phyloP scores from a whole-genome alignment of 2,113 vertebrate species.

The Hepsetus odoe region DNA sequence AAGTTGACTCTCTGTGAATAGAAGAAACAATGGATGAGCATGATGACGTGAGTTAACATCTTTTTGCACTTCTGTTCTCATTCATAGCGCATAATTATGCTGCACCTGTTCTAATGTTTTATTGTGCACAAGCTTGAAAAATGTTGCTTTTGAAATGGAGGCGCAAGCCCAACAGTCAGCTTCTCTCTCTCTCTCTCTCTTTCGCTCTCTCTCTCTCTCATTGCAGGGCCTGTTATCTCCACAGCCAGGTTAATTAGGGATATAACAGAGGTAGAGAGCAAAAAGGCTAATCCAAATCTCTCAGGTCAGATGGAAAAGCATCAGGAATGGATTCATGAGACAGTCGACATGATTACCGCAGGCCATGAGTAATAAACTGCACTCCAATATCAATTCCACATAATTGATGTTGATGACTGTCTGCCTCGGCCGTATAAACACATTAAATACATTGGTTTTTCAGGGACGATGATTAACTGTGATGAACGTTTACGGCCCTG shows the following conservation, averaged over 20 bases:
- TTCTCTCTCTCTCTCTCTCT: slow-evolving; percentile 6
- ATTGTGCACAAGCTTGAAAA: not conserved
- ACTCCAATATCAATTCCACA: slow-evolving; percentile 15
- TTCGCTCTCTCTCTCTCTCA: not conserved
- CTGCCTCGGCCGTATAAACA: not conserved
- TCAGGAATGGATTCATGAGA: not conserved
- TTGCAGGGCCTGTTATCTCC: not conserved
- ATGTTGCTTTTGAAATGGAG: not conserved
- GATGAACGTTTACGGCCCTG: slow-evolving; percentile 9
- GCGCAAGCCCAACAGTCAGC: not conserved
- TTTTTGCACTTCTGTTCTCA: not conserved
- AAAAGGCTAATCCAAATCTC: not conserved
- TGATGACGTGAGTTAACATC: too few species aligned
- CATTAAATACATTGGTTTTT: not conserved
- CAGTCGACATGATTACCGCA: slow-evolving; percentile 3
- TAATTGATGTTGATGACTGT: slow-evolving; percentile 31
- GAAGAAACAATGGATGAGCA: too few species aligned
- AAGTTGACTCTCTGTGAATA: too few species aligned
- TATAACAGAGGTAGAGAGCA: not conserved
- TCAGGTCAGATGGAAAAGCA: not conserved
- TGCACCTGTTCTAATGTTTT: not conserved
- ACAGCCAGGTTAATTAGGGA: not conserved
- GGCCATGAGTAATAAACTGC: slow-evolving; percentile 27
- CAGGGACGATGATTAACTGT: not conserved
- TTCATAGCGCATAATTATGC: not conserved